phyloP scores from a whole-genome alignment of 1,140 invertebrate genomes.

The Drosophila murphyi region DNA sequence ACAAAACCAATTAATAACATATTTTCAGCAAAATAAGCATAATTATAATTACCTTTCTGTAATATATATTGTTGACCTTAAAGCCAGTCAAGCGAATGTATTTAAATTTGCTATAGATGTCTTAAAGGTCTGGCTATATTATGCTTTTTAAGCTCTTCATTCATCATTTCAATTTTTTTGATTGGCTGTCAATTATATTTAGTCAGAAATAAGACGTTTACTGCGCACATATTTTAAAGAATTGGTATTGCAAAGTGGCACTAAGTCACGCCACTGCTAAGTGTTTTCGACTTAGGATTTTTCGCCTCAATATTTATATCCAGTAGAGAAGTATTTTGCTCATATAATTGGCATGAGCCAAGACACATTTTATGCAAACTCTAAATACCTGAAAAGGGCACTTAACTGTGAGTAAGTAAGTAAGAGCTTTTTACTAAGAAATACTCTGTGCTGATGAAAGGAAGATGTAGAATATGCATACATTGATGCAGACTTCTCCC shows the following conservation, averaged over 20 bases:
- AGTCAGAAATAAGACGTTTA: neutral
- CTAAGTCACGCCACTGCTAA: slow-evolving; percentile 3
- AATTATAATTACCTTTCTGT: neutral
- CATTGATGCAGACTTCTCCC: too few relatives aligned
- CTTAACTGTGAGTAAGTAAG: neutral
- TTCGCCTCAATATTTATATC: neutral
- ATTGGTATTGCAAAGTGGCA: slow-evolving; percentile 21
- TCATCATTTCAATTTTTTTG: neutral
- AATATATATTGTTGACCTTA: neutral
- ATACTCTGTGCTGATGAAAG: neutral
- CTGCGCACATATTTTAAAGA: neutral
- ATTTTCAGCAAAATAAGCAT: neutral
- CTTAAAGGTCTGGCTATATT: neutral
- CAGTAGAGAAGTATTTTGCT: neutral
- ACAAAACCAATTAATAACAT: neutral
- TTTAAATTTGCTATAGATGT: too few relatives aligned
- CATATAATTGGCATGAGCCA: neutral
- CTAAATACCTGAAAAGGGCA: neutral
- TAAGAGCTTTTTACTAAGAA: neutral
- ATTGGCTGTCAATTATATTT: neutral
- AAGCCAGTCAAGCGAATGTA: neutral
- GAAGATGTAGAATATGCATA: too few relatives aligned
- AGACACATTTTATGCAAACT: neutral
- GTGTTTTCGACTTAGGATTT: slow-evolving; percentile 32
- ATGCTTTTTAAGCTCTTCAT: neutral